Conservation (phyloP, 2,888 invertebrate species). For the Onthophagus sagittarius region DNA sequence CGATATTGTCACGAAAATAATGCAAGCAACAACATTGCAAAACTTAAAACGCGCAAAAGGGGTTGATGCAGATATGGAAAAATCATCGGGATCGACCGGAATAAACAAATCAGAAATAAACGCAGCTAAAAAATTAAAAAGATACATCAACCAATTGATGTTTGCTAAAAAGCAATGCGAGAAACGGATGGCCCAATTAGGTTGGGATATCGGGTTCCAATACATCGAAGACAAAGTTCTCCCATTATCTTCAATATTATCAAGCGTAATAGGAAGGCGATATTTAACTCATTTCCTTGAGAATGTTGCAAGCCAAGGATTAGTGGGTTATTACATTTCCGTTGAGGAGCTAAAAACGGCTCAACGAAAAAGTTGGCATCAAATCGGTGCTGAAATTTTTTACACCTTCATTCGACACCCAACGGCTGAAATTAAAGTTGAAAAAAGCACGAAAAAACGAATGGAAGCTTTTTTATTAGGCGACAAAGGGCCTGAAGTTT, state of each 20-base stretch:
- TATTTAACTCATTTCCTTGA: slow-evolving; percentile 79
- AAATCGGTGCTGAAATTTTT: slow-evolving; percentile 87
- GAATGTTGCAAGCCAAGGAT: slow-evolving; percentile 76
- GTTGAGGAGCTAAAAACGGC: slow-evolving; percentile 78
- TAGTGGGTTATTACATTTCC: slow-evolving; percentile 82
- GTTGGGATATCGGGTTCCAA: slow-evolving; percentile 69
- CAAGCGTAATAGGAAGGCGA: slow-evolving; percentile 74
- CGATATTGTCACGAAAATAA: slow-evolving; percentile 86
- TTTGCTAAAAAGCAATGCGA: slow-evolving; percentile 81
- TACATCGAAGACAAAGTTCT: slow-evolving; percentile 45
- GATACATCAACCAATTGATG: slow-evolving; percentile 78
- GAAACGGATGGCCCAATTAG: slow-evolving; percentile 66
- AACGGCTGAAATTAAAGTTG: slow-evolving; percentile 76
- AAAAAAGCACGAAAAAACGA: slow-evolving; percentile 73
- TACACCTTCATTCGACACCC: slow-evolving; percentile 83
- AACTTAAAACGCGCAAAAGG: slow-evolving; percentile 85
- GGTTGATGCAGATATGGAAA: slow-evolving; percentile 63
- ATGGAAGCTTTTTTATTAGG: slow-evolving; percentile 87
- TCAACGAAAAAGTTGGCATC: slow-evolving; percentile 76
- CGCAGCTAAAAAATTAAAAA: slow-evolving; percentile 76
- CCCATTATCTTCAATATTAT: slow-evolving; percentile 68
- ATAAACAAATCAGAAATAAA: slow-evolving; percentile 72
- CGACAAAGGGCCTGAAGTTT: slow-evolving; percentile 82
- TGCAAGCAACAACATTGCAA: slow-evolving; percentile 90
- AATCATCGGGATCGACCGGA: slow-evolving; percentile 51